Evolutionary conservation across 2,888 invertebrate species (phyloP).

Genomic region (Drosophila crucigera): DNA sequence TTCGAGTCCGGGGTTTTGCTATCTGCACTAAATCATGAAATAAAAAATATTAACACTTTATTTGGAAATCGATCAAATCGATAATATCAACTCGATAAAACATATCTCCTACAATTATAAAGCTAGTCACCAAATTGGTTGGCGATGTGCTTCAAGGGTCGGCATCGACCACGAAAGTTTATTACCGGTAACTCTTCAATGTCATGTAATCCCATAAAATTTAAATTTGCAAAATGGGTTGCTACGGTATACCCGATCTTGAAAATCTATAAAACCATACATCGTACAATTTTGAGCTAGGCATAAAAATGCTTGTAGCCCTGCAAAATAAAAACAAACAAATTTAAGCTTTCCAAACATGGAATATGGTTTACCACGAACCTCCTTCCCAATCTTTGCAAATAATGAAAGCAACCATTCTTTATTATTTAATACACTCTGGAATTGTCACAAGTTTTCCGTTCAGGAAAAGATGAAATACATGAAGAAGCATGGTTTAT

Average conservation of each 20-base stretch:
- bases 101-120: not conserved
- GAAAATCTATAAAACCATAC: not conserved
- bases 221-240: not conserved
- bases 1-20: not conserved
- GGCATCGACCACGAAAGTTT: not conserved
- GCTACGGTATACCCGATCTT: not conserved
- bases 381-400: no score
- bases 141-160: not conserved
- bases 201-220: not conserved
- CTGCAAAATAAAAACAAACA: not conserved
- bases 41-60: not conserved
- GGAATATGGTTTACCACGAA: no score
- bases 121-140: not conserved
- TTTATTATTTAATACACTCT: no score
- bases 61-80: not conserved
- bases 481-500: no score
- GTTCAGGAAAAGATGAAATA: not conserved
- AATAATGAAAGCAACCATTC: no score
- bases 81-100: not conserved
- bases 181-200: not conserved
- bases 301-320: no score
- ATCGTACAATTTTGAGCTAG: not conserved
- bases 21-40: not conserved
- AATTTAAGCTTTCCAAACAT: no score
- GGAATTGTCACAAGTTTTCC: not conserved